Evolutionary conservation across 2,113 vertebrate species (phyloP), one percentile per base, ranked within the genome.

Genomic region (Chinchilla lanigera): DNA sequence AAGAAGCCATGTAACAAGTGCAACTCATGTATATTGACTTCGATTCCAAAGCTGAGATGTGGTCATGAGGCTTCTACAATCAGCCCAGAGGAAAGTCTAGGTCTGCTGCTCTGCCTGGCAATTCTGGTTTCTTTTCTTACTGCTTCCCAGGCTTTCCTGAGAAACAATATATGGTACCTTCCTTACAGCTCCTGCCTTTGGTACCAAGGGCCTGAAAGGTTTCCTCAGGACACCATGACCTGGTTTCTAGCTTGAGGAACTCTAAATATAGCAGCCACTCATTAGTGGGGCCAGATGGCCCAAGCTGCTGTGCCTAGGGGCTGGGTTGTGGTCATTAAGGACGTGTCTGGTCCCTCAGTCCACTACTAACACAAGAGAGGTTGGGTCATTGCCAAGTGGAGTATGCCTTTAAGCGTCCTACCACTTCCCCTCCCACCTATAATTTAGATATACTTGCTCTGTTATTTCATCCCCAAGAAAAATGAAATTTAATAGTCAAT

Each of bases 261-360:
- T 94, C 96, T 96, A 95, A 98, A 98, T 96, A 96, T 96, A 97
- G 91, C 56, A 96, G 58, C 58, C 16, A 54, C n/a, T 97, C 82
- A 93, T 94, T 96, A 96, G 77, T 93, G 80, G 75, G 81, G 89
- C 80, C 93, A 97, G 83, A 96, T 95, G 89, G 69, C 58, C 35
- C 82, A 97, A 90, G 71, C 52, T 80, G 16, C 67, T 97, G 26
- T 91, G 47, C 78, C 73, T 85, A 81, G 61, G 80, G 89, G 61
- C 54, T 93, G 95, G 87, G 67, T 44, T 94, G 52, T 90, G 86
- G 88, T 88, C 93, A 94, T 88, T 95, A 93, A 93, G 54, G 12
- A 92, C 92, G 28, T 78, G 65, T 83, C 86, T 96, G 24, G 81
- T 95, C 56, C 89, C 54, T 94, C 9, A n/a, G 61, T 35, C 41